Base-by-base conservation (phyloP, 2,797 vertebrate species). In the Protonibea diacanthus region DNA sequence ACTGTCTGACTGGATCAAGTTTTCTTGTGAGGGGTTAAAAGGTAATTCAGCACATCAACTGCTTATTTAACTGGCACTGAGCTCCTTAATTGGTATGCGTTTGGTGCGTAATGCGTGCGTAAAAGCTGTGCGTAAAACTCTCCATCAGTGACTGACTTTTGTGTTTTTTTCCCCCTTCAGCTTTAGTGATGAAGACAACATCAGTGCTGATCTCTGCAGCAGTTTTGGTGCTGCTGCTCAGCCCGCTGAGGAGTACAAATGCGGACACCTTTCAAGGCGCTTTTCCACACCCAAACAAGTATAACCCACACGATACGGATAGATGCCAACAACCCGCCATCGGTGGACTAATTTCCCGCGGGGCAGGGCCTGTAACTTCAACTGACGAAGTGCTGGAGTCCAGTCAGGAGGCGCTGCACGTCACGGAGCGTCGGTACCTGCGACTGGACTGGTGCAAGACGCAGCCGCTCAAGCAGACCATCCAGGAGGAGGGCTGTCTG, bases 401-500 rank as follows among this genome's bases (percentile, higher is more conserved):
- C 58, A 99, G 97, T 69, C 97, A 97, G 87, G 97, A 99, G 88
- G 98, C 98, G 0, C 77, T 99, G 85, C 97, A 97, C 44, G 97
- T 99, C 83, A 99, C 98, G 0, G 97, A 99, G 92, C 96, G 97
- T 65, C 96, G 97, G 15, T 99, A 98, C 89, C 94, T 99, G 80
- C 96, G 97, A 68, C 89, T 97, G 78, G 98, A 99, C 91, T 99
- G 98, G 98, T 99, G 98, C 83, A 99, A 99, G 92, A 99, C 97
- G 2, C 97, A 99, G 84, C 97, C 97, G 25, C 95, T 99, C 14
- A 98, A 98, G 93, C 97, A 98, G 94, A 98, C 96, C 63, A 96
- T 99, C 88, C 94, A 95, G 0, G 97, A 99, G 84, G 97, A 98
- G 59, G 97, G 98, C 79, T 99, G 98, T 93, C 93, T 95, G 84